Conservation (phyloP, 2,797 vertebrate species). For the Xerus rutilus region DNA sequence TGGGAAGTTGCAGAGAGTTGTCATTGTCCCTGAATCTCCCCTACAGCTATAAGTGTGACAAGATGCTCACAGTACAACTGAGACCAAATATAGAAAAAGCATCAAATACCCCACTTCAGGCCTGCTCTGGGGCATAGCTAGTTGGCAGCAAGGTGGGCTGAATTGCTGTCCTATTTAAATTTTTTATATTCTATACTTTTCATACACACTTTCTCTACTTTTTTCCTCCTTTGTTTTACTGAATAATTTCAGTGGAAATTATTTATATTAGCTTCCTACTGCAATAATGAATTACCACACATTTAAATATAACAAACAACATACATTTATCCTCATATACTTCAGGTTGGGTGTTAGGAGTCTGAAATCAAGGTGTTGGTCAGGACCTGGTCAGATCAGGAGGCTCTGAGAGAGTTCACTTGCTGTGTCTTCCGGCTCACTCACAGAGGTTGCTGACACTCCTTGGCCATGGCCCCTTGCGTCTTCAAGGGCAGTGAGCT, state of each 20-base stretch:
- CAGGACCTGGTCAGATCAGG: background rate
- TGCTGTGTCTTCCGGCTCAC: background rate
- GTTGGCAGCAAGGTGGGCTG: background rate
- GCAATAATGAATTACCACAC: background rate
- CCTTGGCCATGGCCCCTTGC: background rate
- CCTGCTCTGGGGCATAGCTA: background rate
- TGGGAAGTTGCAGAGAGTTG: background rate
- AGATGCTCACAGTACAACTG: background rate
- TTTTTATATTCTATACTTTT: background rate
- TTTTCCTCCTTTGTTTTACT: background rate
- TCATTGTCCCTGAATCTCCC: background rate
- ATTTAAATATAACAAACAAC: background rate
- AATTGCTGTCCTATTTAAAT: background rate
- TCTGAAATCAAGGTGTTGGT: background rate
- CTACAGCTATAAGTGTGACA: background rate
- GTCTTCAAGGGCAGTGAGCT: background rate
- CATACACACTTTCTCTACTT: background rate
- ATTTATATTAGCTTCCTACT: background rate
- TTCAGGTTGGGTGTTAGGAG: background rate
- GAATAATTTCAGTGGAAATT: constrained; percentile 19
- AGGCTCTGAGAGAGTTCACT: background rate
- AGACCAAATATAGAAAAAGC: background rate
- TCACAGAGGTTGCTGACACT: background rate
- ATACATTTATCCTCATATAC: background rate
- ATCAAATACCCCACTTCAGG: background rate